Base-by-base conservation (phyloP, 37 sponge, comb jelly and placozoan species). In the Aphrocallistes beatrix region DNA sequence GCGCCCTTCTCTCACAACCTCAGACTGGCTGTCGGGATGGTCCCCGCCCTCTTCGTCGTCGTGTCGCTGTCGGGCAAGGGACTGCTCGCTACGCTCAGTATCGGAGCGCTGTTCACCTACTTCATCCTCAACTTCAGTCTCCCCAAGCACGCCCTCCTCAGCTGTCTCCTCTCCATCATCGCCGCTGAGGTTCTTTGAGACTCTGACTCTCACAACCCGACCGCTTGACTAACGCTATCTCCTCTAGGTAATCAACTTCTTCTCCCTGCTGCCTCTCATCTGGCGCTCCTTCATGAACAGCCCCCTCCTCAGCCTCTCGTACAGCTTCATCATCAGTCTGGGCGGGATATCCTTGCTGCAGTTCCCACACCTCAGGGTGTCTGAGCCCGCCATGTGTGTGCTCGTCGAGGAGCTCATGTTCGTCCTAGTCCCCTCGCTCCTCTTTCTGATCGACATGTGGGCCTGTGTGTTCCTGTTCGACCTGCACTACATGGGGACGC, bases 311-410 rank as follows among this genome's bases (percentile, higher is more conserved):
- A 60, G 75, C n/a, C 75, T 60, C 34, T 32, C 75, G 28, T 60
- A 60, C 34, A 60, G 75, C 75, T 60, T 60, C 75, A 60, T 60
- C 8, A 60, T 60, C 25, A 30, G 75, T 13, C 75, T 60, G 34
- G 75, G 75, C 25, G 75, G 75, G 3, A 25, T 19, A 30, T 25
- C 75, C 6, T 30, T 60, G 6, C 75, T 60, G 34, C 75, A 60
- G 34, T 60, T 60, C 75, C 75, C 75, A 3, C 21, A 60, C 34
- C 34, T 60, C 32, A 3, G 75, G 34, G 75, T 13, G 6, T 25
- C 75, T 3, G 75, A 60, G 75, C 75, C 75, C 34, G 75, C 75
- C 34, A 60, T 60, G 75, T 60, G 75, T 60, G 75, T 60, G 34
- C 75, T 60, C 32, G n/a, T 60, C 10, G 75, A 60, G 75, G 75